Base-by-base conservation (phyloP, 2,888 invertebrate species). In the Morpho deidamia region DNA sequence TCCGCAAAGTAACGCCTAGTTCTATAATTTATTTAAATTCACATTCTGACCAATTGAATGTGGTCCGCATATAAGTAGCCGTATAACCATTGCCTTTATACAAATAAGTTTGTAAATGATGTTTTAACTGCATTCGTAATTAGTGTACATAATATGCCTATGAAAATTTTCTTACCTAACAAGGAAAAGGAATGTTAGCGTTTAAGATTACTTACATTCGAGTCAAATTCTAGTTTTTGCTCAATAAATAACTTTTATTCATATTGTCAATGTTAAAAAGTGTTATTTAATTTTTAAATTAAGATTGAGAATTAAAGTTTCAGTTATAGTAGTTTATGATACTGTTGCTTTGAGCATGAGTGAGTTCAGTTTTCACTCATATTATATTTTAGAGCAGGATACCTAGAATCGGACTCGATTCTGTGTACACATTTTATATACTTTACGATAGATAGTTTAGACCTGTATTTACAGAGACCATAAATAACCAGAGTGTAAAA, bases 141-240 rank as follows among this genome's bases (percentile, higher is more conserved):
- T 37, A 9, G 32, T 40, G n/a, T n/a, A n/a, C n/a, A 44, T 51
- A 48, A 54, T 11, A 42, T 57, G 51, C 38, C 58, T 56, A 56
- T 58, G 39, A 40, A 50, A 53, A 33, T 56, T 51, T 11, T 45
- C 54, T 54, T 56, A 56, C 41, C 59, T 59, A 59, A 50, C 55
- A 51, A 76, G 66, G 71, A 67, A 69, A 73, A 78, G 80, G 77
- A 87, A 86, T 88, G 88, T 88, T 85, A 87, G 87, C 88, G 88
- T 88, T 88, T 86, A 84, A 74, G 69, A 73, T 76, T 72, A 83
- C 76, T 81, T 82, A 70, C 67, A 66, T 65, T 32, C n/a, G 53
- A 58, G 55, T 45, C 49, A 14, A 52, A 49, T 56, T 59, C 48
- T 54, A 59, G 56, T 8, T 53, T 41, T 35, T 32, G 14, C 44